Conservation (phyloP, 2,797 vertebrate species). For the Podargus strigoides region DNA sequence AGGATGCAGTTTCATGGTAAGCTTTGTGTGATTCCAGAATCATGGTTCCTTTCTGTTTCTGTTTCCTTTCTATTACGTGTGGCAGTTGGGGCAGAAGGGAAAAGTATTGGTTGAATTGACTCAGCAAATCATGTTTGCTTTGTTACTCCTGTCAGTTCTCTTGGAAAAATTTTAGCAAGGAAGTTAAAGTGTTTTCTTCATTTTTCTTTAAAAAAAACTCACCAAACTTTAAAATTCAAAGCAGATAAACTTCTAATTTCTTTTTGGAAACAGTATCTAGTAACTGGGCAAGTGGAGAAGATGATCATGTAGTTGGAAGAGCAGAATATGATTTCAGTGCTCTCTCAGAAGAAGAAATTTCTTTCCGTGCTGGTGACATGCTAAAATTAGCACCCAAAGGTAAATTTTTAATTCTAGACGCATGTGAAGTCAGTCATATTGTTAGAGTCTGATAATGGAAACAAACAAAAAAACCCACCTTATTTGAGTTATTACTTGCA, state of each 20-base stretch:
- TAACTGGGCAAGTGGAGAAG: slow-evolving; percentile 91
- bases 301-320: slow-evolving; percentile 93
- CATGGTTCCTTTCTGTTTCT: not conserved
- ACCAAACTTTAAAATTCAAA: not conserved
- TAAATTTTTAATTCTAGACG: slow-evolving; percentile 52
- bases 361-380: slow-evolving; percentile 89
- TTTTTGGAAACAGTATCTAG: slow-evolving; percentile 49
- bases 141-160: not conserved
- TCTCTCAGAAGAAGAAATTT: slow-evolving; percentile 91
- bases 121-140: not conserved
- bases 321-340: slow-evolving; percentile 92
- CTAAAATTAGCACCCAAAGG: slow-evolving; percentile 95
- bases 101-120: not conserved
- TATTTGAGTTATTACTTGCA: not conserved
- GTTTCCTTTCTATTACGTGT: not conserved
- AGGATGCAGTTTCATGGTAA: not conserved
- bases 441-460: not conserved
- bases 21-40: not conserved
- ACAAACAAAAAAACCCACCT: not conserved
- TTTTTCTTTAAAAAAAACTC: not conserved
- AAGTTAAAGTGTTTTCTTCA: not conserved
- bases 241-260: not conserved
- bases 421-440: not conserved
- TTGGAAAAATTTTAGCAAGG: not conserved
- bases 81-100: not conserved